A percentile compares a stretch with the other conserved stretches of the same genome.
phyloP scores from a whole-genome alignment of 2,888 invertebrate species.

The Peribatodes rhomboidaria region DNA sequence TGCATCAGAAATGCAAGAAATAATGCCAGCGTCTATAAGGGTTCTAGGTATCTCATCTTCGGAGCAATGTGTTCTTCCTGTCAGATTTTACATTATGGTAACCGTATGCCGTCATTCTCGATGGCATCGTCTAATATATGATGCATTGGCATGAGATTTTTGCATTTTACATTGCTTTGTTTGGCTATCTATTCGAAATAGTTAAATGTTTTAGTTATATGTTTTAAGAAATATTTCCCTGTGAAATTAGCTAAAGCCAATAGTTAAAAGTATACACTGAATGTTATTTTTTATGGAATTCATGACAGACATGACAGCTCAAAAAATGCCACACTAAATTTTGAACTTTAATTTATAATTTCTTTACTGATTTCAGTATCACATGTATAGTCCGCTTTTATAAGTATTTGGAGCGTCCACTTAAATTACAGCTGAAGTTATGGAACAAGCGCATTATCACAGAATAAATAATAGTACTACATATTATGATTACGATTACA shows the following conservation, averaged over 20 bases:
- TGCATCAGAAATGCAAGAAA: constrained; percentile 27
- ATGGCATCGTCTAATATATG: constrained; percentile 17
- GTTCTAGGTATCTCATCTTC: constrained; percentile 27
- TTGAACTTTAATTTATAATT: background rate
- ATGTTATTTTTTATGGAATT: too few species aligned
- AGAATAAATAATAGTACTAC: too few species aligned
- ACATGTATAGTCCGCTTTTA: too few species aligned
- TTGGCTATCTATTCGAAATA: too few species aligned
- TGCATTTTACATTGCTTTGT: background rate
- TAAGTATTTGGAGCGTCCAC: background rate
- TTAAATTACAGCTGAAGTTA: constrained; percentile 10
- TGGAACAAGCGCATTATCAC: constrained; percentile 9
- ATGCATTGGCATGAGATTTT: constrained; percentile 15
- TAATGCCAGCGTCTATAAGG: background rate
- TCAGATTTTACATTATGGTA: constrained; percentile 21
- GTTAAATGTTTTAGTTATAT: constrained; percentile 3
- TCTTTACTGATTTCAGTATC: background rate
- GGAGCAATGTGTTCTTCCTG: constrained; percentile 29
- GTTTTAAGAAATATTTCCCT: too few species aligned
- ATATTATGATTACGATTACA: constrained; percentile 25
- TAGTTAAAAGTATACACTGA: too few species aligned
- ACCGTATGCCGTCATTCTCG: constrained; percentile 18
- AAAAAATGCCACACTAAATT: background rate
- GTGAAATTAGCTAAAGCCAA: too few species aligned
- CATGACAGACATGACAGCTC: too few species aligned